Percentiles rank a stretch among this genome's conserved stretches.
phyloP scores from a whole-genome alignment of 2,888 invertebrate genomes.

The Athalia circularis region DNA sequence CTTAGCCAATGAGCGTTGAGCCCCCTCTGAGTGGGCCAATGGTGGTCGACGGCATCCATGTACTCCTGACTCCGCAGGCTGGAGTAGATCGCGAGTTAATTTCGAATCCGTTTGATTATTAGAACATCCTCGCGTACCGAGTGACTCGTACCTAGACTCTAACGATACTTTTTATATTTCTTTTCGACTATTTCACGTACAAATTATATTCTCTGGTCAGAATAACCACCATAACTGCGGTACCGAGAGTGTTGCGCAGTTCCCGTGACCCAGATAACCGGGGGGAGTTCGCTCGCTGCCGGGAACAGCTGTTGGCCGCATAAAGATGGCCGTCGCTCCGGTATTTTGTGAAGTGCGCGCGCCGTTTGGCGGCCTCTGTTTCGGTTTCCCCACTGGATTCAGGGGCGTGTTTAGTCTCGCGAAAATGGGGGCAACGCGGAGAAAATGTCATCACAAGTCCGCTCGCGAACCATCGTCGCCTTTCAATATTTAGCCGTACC shows the following conservation, averaged over 20 bases:
- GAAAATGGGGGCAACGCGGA: constrained; percentile 1
- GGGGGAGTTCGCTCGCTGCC: constrained; percentile 72
- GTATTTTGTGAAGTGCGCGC: constrained; percentile 68
- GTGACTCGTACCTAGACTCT: not conserved
- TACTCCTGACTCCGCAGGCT: constrained; percentile 10
- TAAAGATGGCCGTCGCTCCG: constrained; percentile 70
- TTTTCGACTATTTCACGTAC: not conserved
- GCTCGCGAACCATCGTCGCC: too few species aligned
- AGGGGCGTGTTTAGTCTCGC: constrained; percentile 60
- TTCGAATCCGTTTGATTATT: not conserved
- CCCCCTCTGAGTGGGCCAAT: constrained; percentile 22
- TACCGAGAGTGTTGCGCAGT: constrained; percentile 69
- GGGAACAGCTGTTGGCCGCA: constrained; percentile 72
- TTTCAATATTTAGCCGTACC: too few species aligned
- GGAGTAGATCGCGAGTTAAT: constrained; percentile 24
- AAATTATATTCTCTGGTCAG: not conserved
- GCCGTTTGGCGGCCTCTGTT: constrained; percentile 70
- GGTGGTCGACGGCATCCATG: constrained; percentile 8
- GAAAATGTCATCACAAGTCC: too few species aligned
- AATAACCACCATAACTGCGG: not conserved
- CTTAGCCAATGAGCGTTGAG: constrained; percentile 33
- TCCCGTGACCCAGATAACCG: constrained; percentile 72
- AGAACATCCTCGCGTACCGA: not conserved
- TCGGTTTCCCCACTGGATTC: constrained; percentile 62
- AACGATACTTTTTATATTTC: too few species aligned